phyloP scores from a whole-genome alignment of 2,797 vertebrate species.

The Coluber constrictor region DNA sequence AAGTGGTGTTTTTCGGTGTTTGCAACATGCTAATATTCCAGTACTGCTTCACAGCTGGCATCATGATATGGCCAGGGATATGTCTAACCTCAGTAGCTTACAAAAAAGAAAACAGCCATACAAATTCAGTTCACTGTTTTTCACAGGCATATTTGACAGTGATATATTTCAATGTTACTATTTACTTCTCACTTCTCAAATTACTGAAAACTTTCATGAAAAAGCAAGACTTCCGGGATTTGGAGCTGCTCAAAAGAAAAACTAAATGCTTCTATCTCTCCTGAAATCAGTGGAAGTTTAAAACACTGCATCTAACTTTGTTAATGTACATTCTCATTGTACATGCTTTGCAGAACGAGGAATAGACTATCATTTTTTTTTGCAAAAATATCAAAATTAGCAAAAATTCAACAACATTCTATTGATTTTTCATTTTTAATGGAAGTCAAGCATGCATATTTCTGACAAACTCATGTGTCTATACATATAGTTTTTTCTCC shows the following conservation, averaged over 20 bases:
- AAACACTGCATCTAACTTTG: not conserved
- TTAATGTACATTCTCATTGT: not conserved
- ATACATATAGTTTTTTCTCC: not conserved
- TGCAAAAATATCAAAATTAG: no score
- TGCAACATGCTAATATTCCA: not conserved
- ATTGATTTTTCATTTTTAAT: not conserved
- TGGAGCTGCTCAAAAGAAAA: not conserved
- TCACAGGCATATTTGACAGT: not conserved
- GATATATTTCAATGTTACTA: not conserved
- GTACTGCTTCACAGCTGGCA: not conserved
- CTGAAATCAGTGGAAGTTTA: no score
- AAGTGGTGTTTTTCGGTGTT: not conserved
- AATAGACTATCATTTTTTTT: not conserved
- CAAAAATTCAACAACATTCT: not conserved
- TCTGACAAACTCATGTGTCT: not conserved
- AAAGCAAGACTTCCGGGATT: not conserved
- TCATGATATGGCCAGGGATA: not conserved
- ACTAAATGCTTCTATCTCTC: not conserved
- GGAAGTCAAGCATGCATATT: not conserved
- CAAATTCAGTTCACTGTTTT: not conserved
- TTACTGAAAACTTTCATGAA: not conserved
- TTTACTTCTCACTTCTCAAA: not conserved
- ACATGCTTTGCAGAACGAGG: not conserved
- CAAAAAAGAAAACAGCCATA: not conserved
- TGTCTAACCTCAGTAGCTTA: not conserved